These are phyloP conservation scores for Piprites chloris DNA, from an alignment of 2,113 vertebrate genomes.

Conservation along the genomic window DNA sequence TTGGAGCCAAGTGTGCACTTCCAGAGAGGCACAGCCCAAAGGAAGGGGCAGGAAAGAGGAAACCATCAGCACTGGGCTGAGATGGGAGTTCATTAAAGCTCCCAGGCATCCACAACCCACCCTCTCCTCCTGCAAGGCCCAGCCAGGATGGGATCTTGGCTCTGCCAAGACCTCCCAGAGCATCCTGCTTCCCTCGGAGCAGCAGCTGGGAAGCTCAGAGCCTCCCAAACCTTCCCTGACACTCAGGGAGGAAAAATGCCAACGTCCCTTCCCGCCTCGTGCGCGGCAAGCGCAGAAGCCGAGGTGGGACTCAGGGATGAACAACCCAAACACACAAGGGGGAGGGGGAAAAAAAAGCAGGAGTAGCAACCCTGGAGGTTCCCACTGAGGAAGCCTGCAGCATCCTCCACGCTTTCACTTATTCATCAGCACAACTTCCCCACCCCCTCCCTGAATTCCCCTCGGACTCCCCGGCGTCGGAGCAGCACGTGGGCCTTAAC, in stretches of 20 bases:
- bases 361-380: not conserved
- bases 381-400: not conserved
- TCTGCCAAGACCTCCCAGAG: not conserved
- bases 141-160: not conserved
- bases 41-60: not conserved
- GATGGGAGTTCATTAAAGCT: not conserved
- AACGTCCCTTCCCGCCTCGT: not conserved
- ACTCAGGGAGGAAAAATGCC: not conserved
- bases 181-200: not conserved
- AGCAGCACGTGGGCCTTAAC: not conserved
- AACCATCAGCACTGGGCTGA: not conserved
- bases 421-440: slow-evolving; percentile 27
- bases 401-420: slow-evolving; percentile 5
- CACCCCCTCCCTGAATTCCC: not conserved
- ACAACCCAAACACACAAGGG: not conserved
- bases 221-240: not conserved
- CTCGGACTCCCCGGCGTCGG: not conserved
- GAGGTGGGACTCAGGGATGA: rapidly evolving
- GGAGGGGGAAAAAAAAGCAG: not conserved
- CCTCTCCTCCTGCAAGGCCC: not conserved
- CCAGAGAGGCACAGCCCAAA: not conserved
- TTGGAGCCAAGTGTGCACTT: rapidly evolving
- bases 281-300: rapidly evolving
- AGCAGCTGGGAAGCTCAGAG: not conserved
- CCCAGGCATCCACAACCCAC: not conserved